Evolutionary conservation across 1,140 invertebrate species (phyloP), one percentile per base, ranked within the genome.

Genomic region (Arion vulgaris): DNA sequence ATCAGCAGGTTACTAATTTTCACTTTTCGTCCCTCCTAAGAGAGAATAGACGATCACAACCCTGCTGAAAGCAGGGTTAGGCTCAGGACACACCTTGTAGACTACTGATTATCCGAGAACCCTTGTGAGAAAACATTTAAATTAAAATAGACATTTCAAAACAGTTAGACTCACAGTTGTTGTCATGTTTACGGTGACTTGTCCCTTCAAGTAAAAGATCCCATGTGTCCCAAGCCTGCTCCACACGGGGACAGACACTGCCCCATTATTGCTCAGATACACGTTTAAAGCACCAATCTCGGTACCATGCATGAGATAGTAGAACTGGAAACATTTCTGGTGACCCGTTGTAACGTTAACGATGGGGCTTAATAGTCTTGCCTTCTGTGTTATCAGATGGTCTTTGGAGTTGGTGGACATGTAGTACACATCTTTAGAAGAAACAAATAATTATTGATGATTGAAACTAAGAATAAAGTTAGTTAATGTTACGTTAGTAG

Each of bases 381-480:
- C 62, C 32, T 32, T 66, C n/a, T 66, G 19, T 5, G 4, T 66
- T 28, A 23, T 32, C n/a, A 7, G 17, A 66, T 66, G 62, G n/a
- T 66, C 62, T 66, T 66, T 32, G 4, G 62, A 17, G 32, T 66
- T 66, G 2, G 81, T 72, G 87, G 82, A 81, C 90, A 91, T 26
- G 68, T 53, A n/a, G 88, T 88, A 68, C 88, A 85, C 36, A 80
- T 85, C 34, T 88, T 19, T 81, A 32, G 87, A 77, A 5, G 92
- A 11, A 78, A 91, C 87, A 88, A 66, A 66, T 32, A 66, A 66
- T 32, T 32, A 57, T 11, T 57, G 41, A 45, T 45, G 5, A 45
- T 7, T 7, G 15, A 45, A 45, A 45, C 41, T 45, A 45, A 45
- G 41, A n/a, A n/a, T n/a, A n/a, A n/a, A n/a, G n/a, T n/a, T n/a